Evolutionary conservation across 35 echinoderm and acorn worm genomes (phyloP).

Genomic region (Amphiura filiformis): DNA sequence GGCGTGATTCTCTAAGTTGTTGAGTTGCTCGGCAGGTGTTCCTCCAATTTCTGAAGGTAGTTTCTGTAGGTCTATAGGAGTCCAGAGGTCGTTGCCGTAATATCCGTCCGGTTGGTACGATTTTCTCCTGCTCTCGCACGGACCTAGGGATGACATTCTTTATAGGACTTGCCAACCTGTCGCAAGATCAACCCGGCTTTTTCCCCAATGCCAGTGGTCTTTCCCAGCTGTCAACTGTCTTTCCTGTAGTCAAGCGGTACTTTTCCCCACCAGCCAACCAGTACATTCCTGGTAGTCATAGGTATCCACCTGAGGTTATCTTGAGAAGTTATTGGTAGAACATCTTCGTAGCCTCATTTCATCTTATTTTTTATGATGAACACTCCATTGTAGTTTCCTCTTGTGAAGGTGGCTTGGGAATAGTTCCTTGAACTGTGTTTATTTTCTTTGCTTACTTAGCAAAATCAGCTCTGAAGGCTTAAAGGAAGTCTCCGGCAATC

Average conservation of each 20-base stretch:
- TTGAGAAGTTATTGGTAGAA: not conserved
- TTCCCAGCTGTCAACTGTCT: not conserved
- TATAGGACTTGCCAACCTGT: not conserved
- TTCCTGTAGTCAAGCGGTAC: not conserved
- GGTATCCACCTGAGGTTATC: not conserved
- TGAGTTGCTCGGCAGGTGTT: too few species aligned
- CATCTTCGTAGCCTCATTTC: not conserved
- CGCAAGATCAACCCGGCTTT: not conserved
- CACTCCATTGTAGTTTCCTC: too few species aligned
- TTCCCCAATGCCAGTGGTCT: not conserved
- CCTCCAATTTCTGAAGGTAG: too few species aligned
- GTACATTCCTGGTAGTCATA: not conserved
- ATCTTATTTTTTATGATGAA: not conserved
- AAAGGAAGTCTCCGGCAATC: too few species aligned
- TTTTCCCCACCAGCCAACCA: slow-evolving; percentile 2
- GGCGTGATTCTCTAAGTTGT: too few species aligned
- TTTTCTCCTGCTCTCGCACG: not conserved
- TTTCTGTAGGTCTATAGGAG: not conserved
- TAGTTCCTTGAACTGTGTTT: too few species aligned
- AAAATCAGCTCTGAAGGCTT: too few species aligned
- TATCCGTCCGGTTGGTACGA: not conserved
- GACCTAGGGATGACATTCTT: not conserved
- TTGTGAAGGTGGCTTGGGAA: too few species aligned
- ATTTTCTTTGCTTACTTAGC: too few species aligned
- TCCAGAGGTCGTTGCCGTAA: not conserved